Conservation (phyloP, 2,113 vertebrate genomes). For the Calidris pygmaea region DNA sequence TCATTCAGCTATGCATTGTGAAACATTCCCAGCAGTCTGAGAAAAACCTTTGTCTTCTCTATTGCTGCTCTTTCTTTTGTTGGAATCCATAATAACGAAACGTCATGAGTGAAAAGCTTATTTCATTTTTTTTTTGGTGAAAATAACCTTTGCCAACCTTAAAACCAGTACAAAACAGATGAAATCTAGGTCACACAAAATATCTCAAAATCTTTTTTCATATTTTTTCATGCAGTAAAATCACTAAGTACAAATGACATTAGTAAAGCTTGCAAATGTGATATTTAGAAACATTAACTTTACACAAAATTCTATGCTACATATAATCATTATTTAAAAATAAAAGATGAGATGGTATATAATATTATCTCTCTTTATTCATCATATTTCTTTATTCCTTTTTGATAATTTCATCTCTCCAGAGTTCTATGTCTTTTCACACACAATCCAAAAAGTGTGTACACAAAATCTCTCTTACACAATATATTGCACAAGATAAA, state of each 20-base stretch:
- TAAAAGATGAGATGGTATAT: not conserved
- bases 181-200: not conserved
- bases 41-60: not conserved
- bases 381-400: not conserved
- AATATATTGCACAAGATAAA: not conserved
- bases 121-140: not conserved
- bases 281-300: not conserved
- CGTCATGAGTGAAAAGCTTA: not conserved
- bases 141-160: not conserved
- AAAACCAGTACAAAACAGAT: not conserved
- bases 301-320: not conserved
- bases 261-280: not conserved
- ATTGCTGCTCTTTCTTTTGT: not conserved
- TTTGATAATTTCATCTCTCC: not conserved
- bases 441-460: not conserved
- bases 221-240: not conserved
- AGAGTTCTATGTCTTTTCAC: not conserved
- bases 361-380: not conserved
- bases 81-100: not conserved
- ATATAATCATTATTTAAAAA: not conserved
- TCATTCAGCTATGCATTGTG: not conserved
- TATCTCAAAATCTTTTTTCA: not conserved
- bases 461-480: not conserved
- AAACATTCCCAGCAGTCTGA: not conserved
- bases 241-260: not conserved